Evolutionary conservation across 2,888 invertebrate genomes (phyloP).

Genomic region (Noctua janthina): DNA sequence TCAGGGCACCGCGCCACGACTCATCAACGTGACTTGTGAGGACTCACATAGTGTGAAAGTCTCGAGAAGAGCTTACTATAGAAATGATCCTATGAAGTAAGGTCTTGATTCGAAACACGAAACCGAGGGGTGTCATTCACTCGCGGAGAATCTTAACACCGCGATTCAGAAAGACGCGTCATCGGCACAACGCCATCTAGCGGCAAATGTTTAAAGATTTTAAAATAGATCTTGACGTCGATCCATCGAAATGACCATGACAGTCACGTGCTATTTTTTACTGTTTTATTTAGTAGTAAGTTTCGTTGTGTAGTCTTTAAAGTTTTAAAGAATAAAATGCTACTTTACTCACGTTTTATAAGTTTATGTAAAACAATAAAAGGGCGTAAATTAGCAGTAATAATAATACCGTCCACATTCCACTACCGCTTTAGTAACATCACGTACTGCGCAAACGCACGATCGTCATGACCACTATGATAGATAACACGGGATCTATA

Average conservation of each 20-base stretch:
- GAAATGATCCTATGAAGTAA: constrained; percentile 8
- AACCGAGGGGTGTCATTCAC: constrained; percentile 2
- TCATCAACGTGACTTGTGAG: constrained; percentile 17
- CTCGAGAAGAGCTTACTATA: constrained; percentile 17
- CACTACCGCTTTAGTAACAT: not conserved
- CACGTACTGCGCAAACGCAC: not conserved
- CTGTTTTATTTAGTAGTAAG: no score
- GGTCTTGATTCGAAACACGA: not conserved
- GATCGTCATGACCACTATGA: not conserved
- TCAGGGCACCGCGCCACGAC: constrained; percentile 10
- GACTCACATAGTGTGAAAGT: constrained; percentile 17
- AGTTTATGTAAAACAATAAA: not conserved
- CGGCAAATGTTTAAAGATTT: not conserved
- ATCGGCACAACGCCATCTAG: not conserved
- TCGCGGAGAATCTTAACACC: constrained; percentile 15
- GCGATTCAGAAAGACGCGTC: constrained; percentile 4
- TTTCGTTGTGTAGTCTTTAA: not conserved
- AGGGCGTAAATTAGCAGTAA: not conserved
- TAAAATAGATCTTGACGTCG: not conserved
- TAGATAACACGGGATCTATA: constrained; percentile 41
- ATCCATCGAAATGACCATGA: not conserved
- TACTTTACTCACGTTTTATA: not conserved
- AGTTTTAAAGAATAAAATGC: not conserved
- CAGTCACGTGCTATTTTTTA: no score
- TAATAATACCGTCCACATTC: not conserved